A percentile compares a stretch with the other conserved stretches of the same genome.
Conservation (phyloP, 2,888 invertebrate genomes). For the Philereme transversata region DNA sequence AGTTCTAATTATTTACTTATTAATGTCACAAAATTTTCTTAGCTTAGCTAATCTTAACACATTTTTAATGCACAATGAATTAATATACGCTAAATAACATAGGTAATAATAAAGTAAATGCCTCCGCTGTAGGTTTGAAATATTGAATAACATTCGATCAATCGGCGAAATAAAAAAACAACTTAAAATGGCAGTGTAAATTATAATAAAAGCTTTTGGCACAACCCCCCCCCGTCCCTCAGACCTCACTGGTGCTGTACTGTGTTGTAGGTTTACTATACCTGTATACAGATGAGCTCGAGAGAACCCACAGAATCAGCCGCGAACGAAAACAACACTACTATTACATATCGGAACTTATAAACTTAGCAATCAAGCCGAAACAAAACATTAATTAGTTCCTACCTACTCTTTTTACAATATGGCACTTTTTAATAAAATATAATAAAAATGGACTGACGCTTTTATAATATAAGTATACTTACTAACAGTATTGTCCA, state of each 20-base stretch:
- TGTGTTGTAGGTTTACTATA: background rate
- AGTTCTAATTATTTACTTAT: conserved; percentile 19
- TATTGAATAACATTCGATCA: conserved; percentile 24
- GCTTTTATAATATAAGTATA: conserved; percentile 8
- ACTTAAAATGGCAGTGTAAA: conserved; percentile 47
- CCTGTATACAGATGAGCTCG: background rate
- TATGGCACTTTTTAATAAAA: conserved; percentile 40
- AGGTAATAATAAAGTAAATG: conserved; percentile 1
- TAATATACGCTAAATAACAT: conserved; percentile 17
- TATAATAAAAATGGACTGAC: conserved; percentile 43
- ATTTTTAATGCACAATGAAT: conserved; percentile 33
- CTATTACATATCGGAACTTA: background rate
- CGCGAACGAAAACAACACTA: background rate
- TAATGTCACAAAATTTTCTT: conserved; percentile 34
- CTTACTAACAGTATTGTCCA: conserved; percentile 48
- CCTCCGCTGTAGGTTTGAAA: background rate
- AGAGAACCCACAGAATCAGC: background rate
- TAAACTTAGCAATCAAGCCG: conserved; percentile 38
- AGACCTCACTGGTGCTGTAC: conserved; percentile 14
- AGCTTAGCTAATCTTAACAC: conserved; percentile 37
- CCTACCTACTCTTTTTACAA: conserved; percentile 66
- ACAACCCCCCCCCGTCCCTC: conserved; percentile 13
- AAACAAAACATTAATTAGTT: conserved; percentile 49
- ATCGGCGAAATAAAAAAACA: conserved; percentile 31
- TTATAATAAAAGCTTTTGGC: conserved; percentile 32